Evolutionary conservation across 1,140 invertebrate species (phyloP).

Genomic region (Epicauta chinensis): DNA sequence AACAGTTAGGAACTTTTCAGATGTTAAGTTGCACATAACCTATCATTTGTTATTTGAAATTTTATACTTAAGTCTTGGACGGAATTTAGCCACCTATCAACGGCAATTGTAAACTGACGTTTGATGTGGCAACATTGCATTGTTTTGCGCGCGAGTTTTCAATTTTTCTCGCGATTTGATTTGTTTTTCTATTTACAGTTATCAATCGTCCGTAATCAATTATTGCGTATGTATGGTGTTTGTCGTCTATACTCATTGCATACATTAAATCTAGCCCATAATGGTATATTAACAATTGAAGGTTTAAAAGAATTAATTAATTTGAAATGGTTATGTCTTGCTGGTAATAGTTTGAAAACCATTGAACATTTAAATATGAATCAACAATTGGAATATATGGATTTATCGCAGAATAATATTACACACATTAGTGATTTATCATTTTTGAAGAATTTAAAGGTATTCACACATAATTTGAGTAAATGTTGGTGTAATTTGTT

Average conservation of each 20-base stretch:
- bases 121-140: too few species aligned
- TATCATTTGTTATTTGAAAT: too few species aligned
- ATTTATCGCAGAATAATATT: slow-evolving; percentile 86
- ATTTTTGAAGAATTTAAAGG: slow-evolving; percentile 71
- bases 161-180: too few species aligned
- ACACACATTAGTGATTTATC: slow-evolving; percentile 77
- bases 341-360: slow-evolving; percentile 69
- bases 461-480: slow-evolving; percentile 40
- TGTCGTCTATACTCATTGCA: slow-evolving; percentile 70
- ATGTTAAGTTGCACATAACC: too few species aligned
- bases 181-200: slow-evolving; percentile 60
- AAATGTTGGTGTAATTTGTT: slow-evolving; percentile 3
- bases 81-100: too few species aligned
- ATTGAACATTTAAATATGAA: slow-evolving; percentile 83
- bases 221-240: slow-evolving; percentile 82
- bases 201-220: slow-evolving; percentile 74
- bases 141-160: too few species aligned
- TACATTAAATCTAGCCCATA: slow-evolving; percentile 77
- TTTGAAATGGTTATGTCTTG: slow-evolving; percentile 68
- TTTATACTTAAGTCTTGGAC: too few species aligned
- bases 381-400: slow-evolving; percentile 70
- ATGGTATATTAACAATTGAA: slow-evolving; percentile 82
- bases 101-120: too few species aligned
- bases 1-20: too few species aligned
- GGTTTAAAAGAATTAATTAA: slow-evolving; percentile 77